Base-by-base conservation (phyloP, 2,797 vertebrate species). In the Lacerta bilineata region DNA sequence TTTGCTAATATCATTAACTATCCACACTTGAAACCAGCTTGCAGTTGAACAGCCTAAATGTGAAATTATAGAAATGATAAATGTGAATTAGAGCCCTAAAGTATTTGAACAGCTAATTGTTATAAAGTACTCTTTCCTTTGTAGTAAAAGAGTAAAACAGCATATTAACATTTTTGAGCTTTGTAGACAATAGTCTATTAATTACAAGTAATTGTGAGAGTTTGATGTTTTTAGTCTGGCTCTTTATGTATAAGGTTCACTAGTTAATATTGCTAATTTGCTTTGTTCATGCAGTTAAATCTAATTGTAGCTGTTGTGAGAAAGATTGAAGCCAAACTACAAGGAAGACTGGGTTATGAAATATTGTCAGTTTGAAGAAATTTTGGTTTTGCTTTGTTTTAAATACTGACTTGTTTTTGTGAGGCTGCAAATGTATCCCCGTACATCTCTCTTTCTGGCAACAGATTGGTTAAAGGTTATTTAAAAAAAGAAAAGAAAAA, bases 151-250 rank as follows among this genome's bases (percentile, higher is more conserved):
- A 69, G n/a, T 77, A 43, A 84, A 59, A 41, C 39, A 75, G 8
- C 36, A 87, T 74, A 46, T 41, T 61, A 87, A 72, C 71, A 33
- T 87, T 75, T 82, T 20, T 82, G 29, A 82, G 64, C 13, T 78
- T 83, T 39, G 18, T 68, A 25, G 27, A 71, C 7, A 59, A 41
- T 50, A 13, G 55, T 78, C 17, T 77, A 36, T 78, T 76, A 61
- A 88, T 77, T 5, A 78, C 46, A 78, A n/a, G 23, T 61, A 68
- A 68, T 66, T 83, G 71, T 78, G 84, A 55, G 74, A 59, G 9
- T 25, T 59, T 78, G 46, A 71, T 69, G 11, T 71, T 78, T 87
- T 41, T 71, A 59, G 25, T 55, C 8, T 88, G 15, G 39, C 69
- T 83, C 41, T 64, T 83, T 87, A 41, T 87, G 2, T 17, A 4